These are phyloP conservation scores for Petrocephalus microphthalmus DNA, from an alignment of 2,113 vertebrate species.

Conservation along the genomic window DNA sequence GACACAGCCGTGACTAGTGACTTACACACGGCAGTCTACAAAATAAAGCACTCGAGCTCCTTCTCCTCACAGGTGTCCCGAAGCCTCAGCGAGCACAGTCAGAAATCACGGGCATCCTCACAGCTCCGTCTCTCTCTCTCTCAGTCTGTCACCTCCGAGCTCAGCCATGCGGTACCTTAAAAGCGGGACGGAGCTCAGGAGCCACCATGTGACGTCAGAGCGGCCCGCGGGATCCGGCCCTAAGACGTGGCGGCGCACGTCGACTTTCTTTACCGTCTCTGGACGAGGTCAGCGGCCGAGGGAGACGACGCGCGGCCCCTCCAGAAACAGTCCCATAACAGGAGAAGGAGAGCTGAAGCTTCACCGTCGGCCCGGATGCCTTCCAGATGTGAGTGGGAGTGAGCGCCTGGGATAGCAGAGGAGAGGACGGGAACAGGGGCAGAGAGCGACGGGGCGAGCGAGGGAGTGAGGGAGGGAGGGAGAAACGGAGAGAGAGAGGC, in stretches of 20 bases:
- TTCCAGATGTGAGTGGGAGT: constrained; percentile 71
- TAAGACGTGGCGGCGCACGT: not conserved
- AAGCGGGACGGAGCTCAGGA: not conserved
- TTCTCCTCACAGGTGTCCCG: not conserved
- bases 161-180: not conserved
- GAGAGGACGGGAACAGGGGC: not conserved
- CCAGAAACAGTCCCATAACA: constrained; percentile 65
- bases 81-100: not conserved
- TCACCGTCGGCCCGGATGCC: constrained; percentile 57
- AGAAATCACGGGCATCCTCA: not conserved
- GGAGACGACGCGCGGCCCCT: constrained; percentile 38
- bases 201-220: not conserved
- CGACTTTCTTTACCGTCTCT: constrained; percentile 40
- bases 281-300: constrained; percentile 23
- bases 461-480: constrained; percentile 37
- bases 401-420: constrained; percentile 36
- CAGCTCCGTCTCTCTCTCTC: not conserved
- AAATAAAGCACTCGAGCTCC: not conserved
- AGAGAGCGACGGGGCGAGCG: constrained; percentile 19
- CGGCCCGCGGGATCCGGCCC: not conserved
- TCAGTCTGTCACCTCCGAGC: not conserved
- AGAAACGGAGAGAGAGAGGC: constrained; percentile 38
- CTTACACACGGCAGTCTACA: constrained; percentile 6
- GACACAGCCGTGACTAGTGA: not conserved
- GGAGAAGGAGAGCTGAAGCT: constrained; percentile 38